Evolutionary conservation across 2,888 invertebrate species (phyloP).

Genomic region (Cremastinae sp.): DNA sequence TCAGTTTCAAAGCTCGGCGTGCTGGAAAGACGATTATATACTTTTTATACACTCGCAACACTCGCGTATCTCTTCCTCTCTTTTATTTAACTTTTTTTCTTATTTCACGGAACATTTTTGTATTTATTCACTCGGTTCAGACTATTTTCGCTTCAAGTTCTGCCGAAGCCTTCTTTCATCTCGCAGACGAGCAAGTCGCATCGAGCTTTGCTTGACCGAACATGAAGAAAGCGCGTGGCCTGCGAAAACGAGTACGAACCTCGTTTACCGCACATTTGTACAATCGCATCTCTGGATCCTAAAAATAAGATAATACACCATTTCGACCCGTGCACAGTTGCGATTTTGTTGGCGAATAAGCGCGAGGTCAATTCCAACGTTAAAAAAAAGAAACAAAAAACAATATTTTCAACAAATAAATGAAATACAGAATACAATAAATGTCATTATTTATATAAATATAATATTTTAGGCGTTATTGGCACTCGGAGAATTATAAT

Average conservation of each 20-base stretch:
- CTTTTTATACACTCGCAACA: conserved; percentile 36
- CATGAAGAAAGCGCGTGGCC: conserved; percentile 30
- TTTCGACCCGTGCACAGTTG: neutral
- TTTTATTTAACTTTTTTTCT: conserved; percentile 1
- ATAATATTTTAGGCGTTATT: too few species aligned
- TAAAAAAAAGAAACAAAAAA: conserved; percentile 21
- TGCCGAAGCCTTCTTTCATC: conserved; percentile 51
- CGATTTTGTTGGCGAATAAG: neutral
- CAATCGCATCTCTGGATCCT: conserved; percentile 21
- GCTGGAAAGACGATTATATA: conserved; percentile 59
- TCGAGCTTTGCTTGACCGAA: conserved; percentile 18
- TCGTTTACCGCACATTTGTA: conserved; percentile 43
- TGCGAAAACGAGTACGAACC: conserved; percentile 32
- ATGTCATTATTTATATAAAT: conserved; percentile 29
- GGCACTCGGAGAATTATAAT: too few species aligned
- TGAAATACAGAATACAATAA: conserved; percentile 20
- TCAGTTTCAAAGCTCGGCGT: conserved; percentile 46
- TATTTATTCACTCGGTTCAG: conserved; percentile 41
- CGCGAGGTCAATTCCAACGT: conserved; percentile 47
- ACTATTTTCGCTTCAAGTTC: conserved; percentile 17
- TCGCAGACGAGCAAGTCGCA: conserved; percentile 18
- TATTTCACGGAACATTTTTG: conserved; percentile 7
- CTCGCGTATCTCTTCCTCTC: conserved; percentile 18
- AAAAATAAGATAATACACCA: conserved; percentile 41
- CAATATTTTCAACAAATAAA: conserved; percentile 28